phyloP scores from a whole-genome alignment of 2,888 invertebrate genomes.

The Ectemnius cavifrons region DNA sequence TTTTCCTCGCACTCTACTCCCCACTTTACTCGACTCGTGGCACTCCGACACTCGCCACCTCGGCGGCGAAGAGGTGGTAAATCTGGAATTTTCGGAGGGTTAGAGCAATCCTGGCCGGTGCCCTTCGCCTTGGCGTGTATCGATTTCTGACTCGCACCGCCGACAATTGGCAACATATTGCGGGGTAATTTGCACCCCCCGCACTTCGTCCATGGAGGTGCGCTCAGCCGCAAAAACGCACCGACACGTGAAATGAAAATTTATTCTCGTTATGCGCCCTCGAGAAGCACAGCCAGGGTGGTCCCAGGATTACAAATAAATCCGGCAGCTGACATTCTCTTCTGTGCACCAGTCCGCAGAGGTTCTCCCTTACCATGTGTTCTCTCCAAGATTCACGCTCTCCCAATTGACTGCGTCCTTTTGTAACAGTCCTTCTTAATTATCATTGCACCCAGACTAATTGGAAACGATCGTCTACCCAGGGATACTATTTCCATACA shows the following conservation, averaged over 20 bases:
- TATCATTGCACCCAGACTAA: no score
- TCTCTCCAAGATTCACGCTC: neutral
- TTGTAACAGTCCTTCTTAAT: no score
- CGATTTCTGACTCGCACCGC: constrained; percentile 63
- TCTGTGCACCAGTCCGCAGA: neutral
- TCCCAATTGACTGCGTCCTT: neutral
- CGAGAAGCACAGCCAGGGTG: constrained; percentile 29
- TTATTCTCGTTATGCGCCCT: constrained; percentile 57
- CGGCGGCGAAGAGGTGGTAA: constrained; percentile 18
- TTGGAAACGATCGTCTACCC: no score
- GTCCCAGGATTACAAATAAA: constrained; percentile 44
- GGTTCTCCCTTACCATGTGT: neutral
- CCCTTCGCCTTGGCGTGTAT: constrained; percentile 41
- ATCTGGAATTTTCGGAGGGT: constrained; percentile 33
- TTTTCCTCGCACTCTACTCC: neutral
- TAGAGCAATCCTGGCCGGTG: constrained; percentile 21
- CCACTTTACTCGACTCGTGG: neutral
- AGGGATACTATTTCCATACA: no score
- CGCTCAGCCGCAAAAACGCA: constrained; percentile 68
- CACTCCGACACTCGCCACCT: neutral
- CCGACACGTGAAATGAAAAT: constrained; percentile 74
- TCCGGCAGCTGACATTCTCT: constrained; percentile 43
- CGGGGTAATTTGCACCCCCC: constrained; percentile 67
- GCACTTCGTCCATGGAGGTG: constrained; percentile 61
- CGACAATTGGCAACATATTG: constrained; percentile 73